Conservation (phyloP, 2,113 vertebrate species). For the Nestor notabilis region DNA sequence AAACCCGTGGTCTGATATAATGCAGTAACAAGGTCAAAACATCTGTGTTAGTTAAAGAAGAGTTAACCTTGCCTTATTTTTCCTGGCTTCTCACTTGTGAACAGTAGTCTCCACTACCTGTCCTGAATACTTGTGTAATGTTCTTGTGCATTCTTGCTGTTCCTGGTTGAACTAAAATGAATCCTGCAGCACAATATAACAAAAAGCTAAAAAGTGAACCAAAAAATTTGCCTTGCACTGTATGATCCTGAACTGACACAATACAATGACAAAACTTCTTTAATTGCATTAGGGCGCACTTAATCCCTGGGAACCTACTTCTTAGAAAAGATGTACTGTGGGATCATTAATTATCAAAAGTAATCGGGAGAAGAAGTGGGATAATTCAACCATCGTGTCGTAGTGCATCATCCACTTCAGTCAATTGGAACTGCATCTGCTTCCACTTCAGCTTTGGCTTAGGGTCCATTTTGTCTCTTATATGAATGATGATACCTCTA, state of each 20-base stretch:
- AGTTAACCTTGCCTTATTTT: neutral
- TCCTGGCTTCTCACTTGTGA: neutral
- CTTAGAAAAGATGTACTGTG: constrained; percentile 41
- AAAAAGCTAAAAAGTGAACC: neutral
- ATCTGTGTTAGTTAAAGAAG: neutral
- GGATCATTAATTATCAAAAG: constrained; percentile 62
- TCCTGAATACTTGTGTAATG: neutral
- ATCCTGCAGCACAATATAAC: neutral
- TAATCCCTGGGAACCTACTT: constrained; percentile 35
- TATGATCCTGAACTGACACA: neutral
- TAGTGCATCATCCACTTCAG: constrained; percentile 49
- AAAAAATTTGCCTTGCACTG: neutral
- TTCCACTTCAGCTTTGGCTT: constrained; percentile 60
- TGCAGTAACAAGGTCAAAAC: neutral
- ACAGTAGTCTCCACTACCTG: neutral
- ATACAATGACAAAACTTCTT: constrained; percentile 1
- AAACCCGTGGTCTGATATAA: neutral
- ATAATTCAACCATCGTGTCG: constrained; percentile 44
- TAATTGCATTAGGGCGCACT: constrained; percentile 10
- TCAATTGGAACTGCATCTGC: constrained; percentile 63
- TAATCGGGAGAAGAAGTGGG: constrained; percentile 33
- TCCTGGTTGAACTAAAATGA: neutral
- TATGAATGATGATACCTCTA: neutral
- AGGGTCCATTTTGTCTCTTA: constrained; percentile 39
- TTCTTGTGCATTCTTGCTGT: neutral